Evolutionary conservation across 2,797 vertebrate genomes (phyloP), one percentile per base, ranked within the genome.

Genomic region (Knipowitschia caucasica): DNA sequence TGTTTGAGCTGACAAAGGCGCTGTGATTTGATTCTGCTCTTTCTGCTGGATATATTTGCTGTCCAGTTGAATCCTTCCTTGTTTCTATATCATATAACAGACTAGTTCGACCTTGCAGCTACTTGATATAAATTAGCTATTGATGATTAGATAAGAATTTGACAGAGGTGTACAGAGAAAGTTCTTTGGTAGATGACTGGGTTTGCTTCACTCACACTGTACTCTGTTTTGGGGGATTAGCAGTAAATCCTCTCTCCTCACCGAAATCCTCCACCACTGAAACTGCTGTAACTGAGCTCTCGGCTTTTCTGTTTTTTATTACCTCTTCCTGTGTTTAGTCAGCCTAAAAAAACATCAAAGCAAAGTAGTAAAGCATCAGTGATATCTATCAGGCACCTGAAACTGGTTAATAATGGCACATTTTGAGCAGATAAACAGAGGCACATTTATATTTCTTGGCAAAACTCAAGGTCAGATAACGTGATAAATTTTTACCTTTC

Each of bases 161-260:
- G 69, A 75, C 34, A 3, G 57, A 62, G 78, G 73, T 21, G 11
- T 82, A 81, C 66, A 72, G 80, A 77, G 64, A 55, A 71, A 80
- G 61, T 65, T 77, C 42, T 59, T 51, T 29, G 0, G 20, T 59
- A 75, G 69, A 80, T 85, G 71, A 71, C 63, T 71, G 20, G 3
- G 50, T 43, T 74, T 78, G 69, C 73, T 77, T 83, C 74, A 59
- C 77, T 86, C 79, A 76, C 80, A 74, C 78, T 73, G 81, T 77
- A 82, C 79, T 73, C 75, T 46, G 69, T 66, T 62, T 80, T 44
- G 59, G 69, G 70, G 79, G 85, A 86, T 87, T 87, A 87, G 73
- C 76, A 71, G 71, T 62, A 84, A 85, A 86, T 83, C 82, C 83
- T 67, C 77, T 75, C 17, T 30, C 17, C 70, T 71, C 69, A 73